Base-by-base conservation (phyloP, 92 coral and sea anemone species). In the Siderastrea radians region DNA sequence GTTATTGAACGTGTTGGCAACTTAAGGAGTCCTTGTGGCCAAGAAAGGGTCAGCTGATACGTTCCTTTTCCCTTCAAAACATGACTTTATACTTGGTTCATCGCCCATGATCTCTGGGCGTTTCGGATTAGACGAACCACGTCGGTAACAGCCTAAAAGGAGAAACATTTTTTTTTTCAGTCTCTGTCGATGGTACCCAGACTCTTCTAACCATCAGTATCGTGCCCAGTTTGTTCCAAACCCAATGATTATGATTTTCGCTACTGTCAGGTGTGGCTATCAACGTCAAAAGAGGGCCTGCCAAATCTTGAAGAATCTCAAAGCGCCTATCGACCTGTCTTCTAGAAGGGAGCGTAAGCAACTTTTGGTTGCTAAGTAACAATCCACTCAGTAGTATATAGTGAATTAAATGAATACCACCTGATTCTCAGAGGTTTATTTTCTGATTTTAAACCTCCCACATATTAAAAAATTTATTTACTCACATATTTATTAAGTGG, bases 191-290 rank as follows among this genome's bases (percentile, higher is more conserved):
- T 68, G n/a, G 73, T 68, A 2, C 51, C 51, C 79, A 53, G 65
- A 19, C 77, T 86, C 50, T 77, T 86, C 64, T 59, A 49, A 19
- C 68, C 83, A 76, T 71, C 63, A 6, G 81, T 84, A 6, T 84
- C 80, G 45, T 75, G 88, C 43, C 88, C 82, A 15, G 44, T 11
- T 44, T 86, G 78, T 57, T 57, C 52, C 57, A 75, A 77, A 59
- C 84, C 89, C 45, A 86, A 86, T 59, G 78, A 77, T 81, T 51
- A 51, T 19, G 84, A 77, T 49, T 86, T 86, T 45, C 78, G 65
- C 53, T 86, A 49, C 49, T 86, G 84, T 57, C 84, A 86, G 84
- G 13, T 86, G 89, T 57, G 84, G 84, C 8, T 77, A 55, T 60
- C 71, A 52, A 52, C 78, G 89, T 14, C 84, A 84, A 63, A 13